Evolutionary conservation across 2,797 vertebrate species (phyloP).

Genomic region (Anabacerthia variegaticeps): DNA sequence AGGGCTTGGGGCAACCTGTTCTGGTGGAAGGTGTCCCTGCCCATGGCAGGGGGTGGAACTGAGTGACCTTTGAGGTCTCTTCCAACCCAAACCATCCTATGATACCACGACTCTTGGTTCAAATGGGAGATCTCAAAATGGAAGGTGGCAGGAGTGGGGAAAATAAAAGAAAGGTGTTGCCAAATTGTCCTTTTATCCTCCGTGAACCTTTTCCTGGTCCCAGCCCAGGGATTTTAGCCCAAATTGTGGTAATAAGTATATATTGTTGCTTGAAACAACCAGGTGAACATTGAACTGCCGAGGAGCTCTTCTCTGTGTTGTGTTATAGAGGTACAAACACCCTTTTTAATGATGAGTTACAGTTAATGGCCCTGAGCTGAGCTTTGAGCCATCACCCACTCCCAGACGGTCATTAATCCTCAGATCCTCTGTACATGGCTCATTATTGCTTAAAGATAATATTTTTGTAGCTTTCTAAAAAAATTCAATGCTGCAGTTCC

Average conservation of each 20-base stretch:
- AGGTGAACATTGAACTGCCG: neutral
- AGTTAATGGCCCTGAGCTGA: neutral
- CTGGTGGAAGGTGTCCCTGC: neutral
- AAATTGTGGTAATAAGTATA: neutral
- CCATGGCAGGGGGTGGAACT: neutral
- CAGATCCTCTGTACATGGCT: neutral
- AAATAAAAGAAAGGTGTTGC: fast-evolving
- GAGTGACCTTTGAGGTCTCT: neutral
- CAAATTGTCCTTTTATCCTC: neutral
- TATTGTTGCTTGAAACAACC: neutral
- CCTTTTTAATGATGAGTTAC: neutral
- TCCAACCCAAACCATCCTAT: neutral
- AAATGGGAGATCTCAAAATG: neutral
- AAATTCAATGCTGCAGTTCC: neutral
- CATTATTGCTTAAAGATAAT: neutral
- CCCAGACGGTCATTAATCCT: neutral
- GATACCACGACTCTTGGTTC: neutral
- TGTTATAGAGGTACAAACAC: neutral
- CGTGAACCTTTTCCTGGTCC: neutral
- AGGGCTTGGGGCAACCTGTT: neutral
- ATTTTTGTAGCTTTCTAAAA: neutral
- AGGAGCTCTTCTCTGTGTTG: neutral
- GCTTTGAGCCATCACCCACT: neutral
- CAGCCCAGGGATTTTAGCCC: neutral
- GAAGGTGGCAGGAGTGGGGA: fast-evolving